phyloP scores from a whole-genome alignment of 2,797 vertebrate species.

The Brachyrhaphis roseni region DNA sequence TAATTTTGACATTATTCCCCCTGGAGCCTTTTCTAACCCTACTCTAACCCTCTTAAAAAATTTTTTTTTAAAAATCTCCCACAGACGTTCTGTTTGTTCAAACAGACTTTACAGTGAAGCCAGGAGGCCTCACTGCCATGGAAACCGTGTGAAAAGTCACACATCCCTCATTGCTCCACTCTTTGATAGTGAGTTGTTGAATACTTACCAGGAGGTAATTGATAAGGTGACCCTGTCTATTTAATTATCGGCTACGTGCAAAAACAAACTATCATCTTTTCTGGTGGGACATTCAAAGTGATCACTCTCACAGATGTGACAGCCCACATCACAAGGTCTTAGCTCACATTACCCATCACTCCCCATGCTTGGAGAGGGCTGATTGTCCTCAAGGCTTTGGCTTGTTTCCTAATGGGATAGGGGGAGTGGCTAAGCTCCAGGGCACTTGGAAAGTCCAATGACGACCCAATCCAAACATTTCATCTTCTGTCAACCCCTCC shows the following conservation, averaged over 20 bases:
- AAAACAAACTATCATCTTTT: slow-evolving; percentile 39
- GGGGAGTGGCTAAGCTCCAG: slow-evolving; percentile 38
- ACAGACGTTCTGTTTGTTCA: slow-evolving; percentile 7
- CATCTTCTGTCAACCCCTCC: slow-evolving; percentile 7
- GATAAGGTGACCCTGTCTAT: slow-evolving; percentile 48
- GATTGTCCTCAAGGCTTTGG: slow-evolving; percentile 45
- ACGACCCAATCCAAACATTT: slow-evolving; percentile 48
- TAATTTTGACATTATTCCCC: not conserved
- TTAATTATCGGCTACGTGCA: slow-evolving; percentile 38
- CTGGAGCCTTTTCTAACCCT: not conserved
- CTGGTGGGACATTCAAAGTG: slow-evolving; percentile 26
- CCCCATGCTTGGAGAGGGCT: slow-evolving; percentile 36
- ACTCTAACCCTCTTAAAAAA: no score
- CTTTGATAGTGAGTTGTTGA: slow-evolving; percentile 32
- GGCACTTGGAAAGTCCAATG: slow-evolving; percentile 34
- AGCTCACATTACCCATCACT: slow-evolving; percentile 44
- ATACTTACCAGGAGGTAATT: slow-evolving; percentile 29
- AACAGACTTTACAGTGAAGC: not conserved
- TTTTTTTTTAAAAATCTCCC: not conserved
- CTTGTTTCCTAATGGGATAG: slow-evolving; percentile 53
- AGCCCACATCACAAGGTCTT: slow-evolving; percentile 60
- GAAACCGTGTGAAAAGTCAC: slow-evolving; percentile 26
- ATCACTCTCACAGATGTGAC: slow-evolving; percentile 61
- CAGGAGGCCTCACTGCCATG: not conserved
- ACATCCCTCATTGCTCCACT: slow-evolving; percentile 16